Base-by-base conservation (phyloP, 53 echinoderm and acorn worm genomes). In the Holothuria scabra region DNA sequence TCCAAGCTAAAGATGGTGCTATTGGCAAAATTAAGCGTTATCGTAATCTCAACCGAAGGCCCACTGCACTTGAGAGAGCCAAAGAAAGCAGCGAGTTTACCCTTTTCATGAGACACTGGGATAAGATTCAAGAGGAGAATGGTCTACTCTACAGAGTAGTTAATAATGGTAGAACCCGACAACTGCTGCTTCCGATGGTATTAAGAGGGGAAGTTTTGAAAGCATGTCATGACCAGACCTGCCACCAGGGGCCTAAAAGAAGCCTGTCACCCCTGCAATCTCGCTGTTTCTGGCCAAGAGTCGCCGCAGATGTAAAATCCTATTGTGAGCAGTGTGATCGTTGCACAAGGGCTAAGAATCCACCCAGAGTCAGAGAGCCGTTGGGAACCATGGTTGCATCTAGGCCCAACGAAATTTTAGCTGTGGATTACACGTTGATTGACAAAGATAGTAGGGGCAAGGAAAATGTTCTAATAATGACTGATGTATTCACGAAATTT, bases 311-410 rank as follows among this genome's bases (percentile, higher is more conserved):
- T 48, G 67, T 84, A 28, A 14, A 31, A 14, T 60, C 63, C 12
- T 62, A 66, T 16, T 74, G 63, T 52, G 52, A 84, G 62, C 76
- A 84, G 16, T 89, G 83, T 78, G 87, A 87, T 34, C 68, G 81
- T 13, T 87, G 87, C 65, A 57, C 82, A 20, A 69, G 57, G 60
- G 79, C 86, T 19, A 86, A 86, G 49, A 64, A 52, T 22, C 79
- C 64, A 60, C 87, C 87, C 12, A 80, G 41, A 57, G 59, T 35
- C 6, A 35, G 35, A 35, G 35, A 35, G 6, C 35, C 35, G 3
- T 35, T 35, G 35, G 6, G 6, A 35, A 35, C 35, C 3, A 35
- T 35, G 6, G 35, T 35, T 35, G 35, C 35, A 6, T 35, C 35
- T 6, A 35, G 35, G 35, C 35, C 35, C 6, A 35, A 35, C 6